These are phyloP conservation scores for Myiagra hebetior DNA, from an alignment of 2,113 vertebrate species.

Conservation along the genomic window DNA sequence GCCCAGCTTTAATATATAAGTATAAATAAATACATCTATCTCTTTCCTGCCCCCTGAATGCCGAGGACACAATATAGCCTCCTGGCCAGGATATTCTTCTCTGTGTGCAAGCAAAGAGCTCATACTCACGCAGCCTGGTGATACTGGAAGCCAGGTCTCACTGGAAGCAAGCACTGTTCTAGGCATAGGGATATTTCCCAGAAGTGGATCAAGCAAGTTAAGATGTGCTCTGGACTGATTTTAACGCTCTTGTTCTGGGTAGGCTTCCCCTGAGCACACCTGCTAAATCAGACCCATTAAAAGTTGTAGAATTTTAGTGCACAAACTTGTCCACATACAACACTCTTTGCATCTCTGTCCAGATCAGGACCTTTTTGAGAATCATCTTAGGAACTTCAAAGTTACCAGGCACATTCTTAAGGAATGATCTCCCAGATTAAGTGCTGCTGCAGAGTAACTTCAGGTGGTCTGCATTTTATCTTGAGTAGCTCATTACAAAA, in stretches of 20 bases:
- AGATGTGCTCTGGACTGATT: neutral
- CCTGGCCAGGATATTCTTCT: neutral
- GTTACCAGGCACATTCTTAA: neutral
- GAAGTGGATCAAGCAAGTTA: neutral
- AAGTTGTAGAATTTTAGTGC: neutral
- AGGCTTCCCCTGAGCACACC: neutral
- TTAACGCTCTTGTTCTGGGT: neutral
- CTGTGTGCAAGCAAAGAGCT: neutral
- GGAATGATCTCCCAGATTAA: neutral
- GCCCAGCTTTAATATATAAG: neutral
- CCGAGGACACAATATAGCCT: neutral
- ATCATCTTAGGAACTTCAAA: neutral
- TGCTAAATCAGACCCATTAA: neutral
- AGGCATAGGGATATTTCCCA: neutral
- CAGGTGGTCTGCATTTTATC: neutral
- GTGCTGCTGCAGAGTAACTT: neutral
- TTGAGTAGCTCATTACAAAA: neutral
- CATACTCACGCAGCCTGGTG: fast-evolving
- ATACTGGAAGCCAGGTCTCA: neutral
- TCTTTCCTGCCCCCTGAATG: neutral
- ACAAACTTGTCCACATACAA: neutral
- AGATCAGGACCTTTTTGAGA: neutral
- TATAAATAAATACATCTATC: neutral
- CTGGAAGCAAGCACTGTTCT: neutral
- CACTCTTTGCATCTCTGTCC: neutral